Percentiles rank a stretch among this genome's conserved stretches.
Conservation (phyloP, 2,888 invertebrate species). For the Clitarchus hookeri region DNA sequence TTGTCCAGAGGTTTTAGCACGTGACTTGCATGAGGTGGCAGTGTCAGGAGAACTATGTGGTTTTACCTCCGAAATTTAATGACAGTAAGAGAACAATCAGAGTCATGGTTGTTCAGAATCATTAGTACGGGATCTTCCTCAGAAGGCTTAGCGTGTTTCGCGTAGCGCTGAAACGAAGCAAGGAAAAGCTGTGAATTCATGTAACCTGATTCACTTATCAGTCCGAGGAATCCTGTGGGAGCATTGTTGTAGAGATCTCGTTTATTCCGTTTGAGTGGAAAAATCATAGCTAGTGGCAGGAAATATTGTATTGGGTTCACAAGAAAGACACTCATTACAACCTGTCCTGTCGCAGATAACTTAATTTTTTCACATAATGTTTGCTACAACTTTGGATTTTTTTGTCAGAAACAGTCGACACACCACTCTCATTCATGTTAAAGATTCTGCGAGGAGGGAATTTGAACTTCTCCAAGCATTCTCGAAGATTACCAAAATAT, state of each 20-base stretch:
- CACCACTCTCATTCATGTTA: not conserved
- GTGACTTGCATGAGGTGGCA: not conserved
- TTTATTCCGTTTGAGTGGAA: not conserved
- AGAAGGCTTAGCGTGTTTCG: not conserved
- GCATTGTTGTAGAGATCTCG: not conserved
- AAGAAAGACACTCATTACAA: no score
- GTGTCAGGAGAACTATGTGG: not conserved
- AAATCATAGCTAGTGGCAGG: not conserved
- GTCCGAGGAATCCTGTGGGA: not conserved
- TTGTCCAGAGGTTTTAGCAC: constrained; percentile 2
- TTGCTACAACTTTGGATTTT: not conserved
- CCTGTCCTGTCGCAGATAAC: not conserved
- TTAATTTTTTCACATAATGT: not conserved
- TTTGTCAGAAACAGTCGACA: not conserved
- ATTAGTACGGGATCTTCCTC: not conserved
- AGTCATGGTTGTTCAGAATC: constrained; percentile 11
- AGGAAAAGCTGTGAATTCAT: not conserved
- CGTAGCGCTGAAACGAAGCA: not conserved
- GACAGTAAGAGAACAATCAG: not conserved
- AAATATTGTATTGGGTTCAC: no score
- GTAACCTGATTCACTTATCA: not conserved
- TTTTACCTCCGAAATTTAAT: not conserved
- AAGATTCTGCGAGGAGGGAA: not conserved
- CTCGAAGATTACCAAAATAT: not conserved
- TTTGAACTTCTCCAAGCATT: not conserved